Base-by-base conservation (phyloP, 1,140 invertebrate species). In the Intoshia linei region DNA sequence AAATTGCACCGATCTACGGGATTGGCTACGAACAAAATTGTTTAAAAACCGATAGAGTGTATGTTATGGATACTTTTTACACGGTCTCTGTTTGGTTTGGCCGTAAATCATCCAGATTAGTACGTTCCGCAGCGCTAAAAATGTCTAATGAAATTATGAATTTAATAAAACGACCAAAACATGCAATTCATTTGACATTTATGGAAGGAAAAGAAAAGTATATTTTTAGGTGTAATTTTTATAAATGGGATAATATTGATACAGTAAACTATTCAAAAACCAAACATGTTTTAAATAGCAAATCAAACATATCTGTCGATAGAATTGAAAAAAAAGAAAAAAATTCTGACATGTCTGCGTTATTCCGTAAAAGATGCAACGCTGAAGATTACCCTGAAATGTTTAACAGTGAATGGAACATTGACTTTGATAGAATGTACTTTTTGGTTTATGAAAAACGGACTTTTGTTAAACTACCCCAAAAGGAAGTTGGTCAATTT, bases 361-460 rank as follows among this genome's bases (percentile, higher is more conserved):
- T 27, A 27, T 27, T 27, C 24, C 7, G 24, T 27, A n/a, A 27
- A 7, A 27, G 24, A 27, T 27, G 24, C 7, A n/a, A 10, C 7
- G n/a, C 24, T 25, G n/a, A 25, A 25, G n/a, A 10, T n/a, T 10
- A 25, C 7, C n/a, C 17, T 45, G 42, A 14, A 36, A 61, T 57
- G 68, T 73, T 44, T 73, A 76, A 45, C 57, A 93, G 18, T 37
- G 55, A 59, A 34, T 57, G 55, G 51, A 60, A 60, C 47, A 54
- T 57, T 36, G 55, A 58, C 39, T 42, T 60, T 18, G 52, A 56
- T 47, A 51, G 49, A 20, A 93, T 95, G 75, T 83, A 93, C 61
- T 67, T 74, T 1, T 90, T 95, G 61, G 84, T 95, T n/a, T 61
- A 92, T 32, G 84, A 90, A 62, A 77, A 76, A 1, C 76, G 78